Conservation (phyloP, 2,888 invertebrate species). For the Caenorhabditis sp. region DNA sequence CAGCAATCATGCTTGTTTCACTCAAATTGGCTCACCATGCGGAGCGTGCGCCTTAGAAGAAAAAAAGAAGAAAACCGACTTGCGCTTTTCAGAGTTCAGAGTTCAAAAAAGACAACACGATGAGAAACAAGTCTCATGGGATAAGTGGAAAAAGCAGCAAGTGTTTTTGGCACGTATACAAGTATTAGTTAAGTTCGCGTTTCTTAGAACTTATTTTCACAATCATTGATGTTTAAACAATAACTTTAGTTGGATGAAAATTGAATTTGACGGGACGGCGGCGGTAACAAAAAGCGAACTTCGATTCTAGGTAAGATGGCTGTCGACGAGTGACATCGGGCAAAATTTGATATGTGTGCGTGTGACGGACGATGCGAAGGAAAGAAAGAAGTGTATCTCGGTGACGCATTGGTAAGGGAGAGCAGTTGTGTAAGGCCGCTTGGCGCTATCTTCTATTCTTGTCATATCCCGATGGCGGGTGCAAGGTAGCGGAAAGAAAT, state of each 20-base stretch:
- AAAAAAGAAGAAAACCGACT: slow-evolving; percentile 18
- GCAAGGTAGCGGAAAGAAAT: slow-evolving; percentile 57
- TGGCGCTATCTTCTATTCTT: slow-evolving; percentile 45
- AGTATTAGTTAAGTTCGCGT: slow-evolving; percentile 1
- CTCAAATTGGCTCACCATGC: slow-evolving; percentile 31
- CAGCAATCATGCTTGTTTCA: slow-evolving; percentile 57
- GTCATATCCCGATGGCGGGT: slow-evolving; percentile 46
- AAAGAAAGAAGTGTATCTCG: slow-evolving; percentile 37
- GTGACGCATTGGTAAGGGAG: slow-evolving; percentile 20
- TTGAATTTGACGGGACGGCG: not conserved
- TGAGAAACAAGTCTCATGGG: slow-evolving; percentile 27
- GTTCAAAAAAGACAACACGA: slow-evolving; percentile 27
- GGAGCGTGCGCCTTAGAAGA: slow-evolving; percentile 4
- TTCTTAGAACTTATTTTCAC: not conserved
- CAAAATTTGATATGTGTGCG: slow-evolving; percentile 58
- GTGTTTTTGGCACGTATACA: slow-evolving; percentile 43
- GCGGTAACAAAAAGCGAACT: slow-evolving; percentile 22
- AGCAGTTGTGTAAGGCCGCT: slow-evolving; percentile 44
- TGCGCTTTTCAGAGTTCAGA: slow-evolving; percentile 49
- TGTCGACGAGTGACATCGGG: slow-evolving; percentile 27
- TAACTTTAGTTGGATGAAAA: not conserved
- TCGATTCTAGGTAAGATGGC: slow-evolving; percentile 52
- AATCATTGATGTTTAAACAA: slow-evolving; percentile 14
- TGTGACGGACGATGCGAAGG: slow-evolving; percentile 28
- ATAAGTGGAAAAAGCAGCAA: slow-evolving; percentile 20